Percentiles rank a stretch among this genome's conserved stretches.
These are phyloP conservation scores for Autographa gamma DNA, from an alignment of 2,888 invertebrate species.

Conservation along the genomic window DNA sequence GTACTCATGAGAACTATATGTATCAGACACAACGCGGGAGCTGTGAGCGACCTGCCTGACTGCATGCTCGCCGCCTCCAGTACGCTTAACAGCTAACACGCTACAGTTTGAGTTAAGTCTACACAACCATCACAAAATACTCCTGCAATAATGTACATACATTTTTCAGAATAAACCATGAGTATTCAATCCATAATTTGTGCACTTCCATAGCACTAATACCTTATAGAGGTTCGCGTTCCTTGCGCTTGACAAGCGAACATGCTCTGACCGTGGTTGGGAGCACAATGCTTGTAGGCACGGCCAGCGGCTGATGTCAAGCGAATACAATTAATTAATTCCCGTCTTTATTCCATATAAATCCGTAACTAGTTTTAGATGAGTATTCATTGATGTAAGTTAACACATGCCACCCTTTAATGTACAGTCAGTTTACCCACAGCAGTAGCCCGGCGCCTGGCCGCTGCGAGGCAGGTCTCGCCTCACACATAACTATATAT, in stretches of 20 bases:
- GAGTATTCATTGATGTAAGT: neutral
- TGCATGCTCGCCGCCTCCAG: neutral
- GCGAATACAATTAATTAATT: neutral
- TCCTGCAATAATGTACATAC: neutral
- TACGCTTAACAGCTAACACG: neutral
- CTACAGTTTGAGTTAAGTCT: neutral
- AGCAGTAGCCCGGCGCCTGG: neutral
- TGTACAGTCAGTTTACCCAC: neutral
- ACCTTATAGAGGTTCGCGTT: too few species aligned
- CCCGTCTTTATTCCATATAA: neutral
- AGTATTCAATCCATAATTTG: too few species aligned
- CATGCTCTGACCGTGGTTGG: too few species aligned
- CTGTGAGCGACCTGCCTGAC: constrained; percentile 9
- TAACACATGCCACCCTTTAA: neutral
- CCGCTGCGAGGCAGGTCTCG: neutral
- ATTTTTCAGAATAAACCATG: too few species aligned
- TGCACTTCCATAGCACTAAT: neutral
- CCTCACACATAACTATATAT: neutral
- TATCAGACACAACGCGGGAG: neutral
- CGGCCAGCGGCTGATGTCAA: too few species aligned
- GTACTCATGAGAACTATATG: neutral
- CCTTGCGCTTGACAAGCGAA: too few species aligned
- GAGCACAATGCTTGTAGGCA: too few species aligned
- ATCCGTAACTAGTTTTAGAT: neutral
- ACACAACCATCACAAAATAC: neutral